Percentiles rank a stretch among this genome's conserved stretches.
These are phyloP conservation scores for Drosophila basisetae DNA, from an alignment of 2,888 invertebrate species.

Conservation along the genomic window DNA sequence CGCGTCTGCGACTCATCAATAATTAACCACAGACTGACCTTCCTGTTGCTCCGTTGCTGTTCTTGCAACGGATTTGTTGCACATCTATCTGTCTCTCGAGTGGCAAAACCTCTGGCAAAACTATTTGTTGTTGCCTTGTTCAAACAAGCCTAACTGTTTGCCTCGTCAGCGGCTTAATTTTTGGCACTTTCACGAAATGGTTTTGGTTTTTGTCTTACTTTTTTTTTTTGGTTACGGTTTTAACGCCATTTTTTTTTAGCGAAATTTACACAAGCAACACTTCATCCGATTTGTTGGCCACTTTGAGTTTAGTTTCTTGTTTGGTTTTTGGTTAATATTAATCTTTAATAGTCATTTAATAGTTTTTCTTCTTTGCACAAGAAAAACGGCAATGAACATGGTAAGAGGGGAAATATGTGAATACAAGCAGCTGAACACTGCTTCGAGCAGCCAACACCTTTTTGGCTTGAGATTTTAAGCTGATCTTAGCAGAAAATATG, in stretches of 20 bases:
- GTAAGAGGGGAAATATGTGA: constrained; percentile 16
- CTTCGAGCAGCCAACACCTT: constrained; percentile 22
- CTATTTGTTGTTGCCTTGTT: constrained; percentile 22
- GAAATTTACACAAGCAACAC: background rate
- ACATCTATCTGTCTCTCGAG: constrained; percentile 1
- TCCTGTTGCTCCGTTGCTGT: constrained; percentile 22
- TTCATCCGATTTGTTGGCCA: background rate
- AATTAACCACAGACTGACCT: constrained; percentile 76
- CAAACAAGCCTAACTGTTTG: constrained; percentile 52
- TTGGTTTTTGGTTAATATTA: background rate
- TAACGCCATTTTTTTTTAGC: constrained; percentile 10
- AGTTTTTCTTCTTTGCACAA: background rate
- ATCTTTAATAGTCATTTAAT: background rate
- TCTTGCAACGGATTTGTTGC: constrained; percentile 43
- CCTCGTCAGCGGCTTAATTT: constrained; percentile 44
- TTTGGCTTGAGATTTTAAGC: constrained; percentile 19
- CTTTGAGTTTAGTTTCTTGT: background rate
- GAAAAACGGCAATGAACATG: background rate
- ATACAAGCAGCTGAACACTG: constrained; percentile 32
- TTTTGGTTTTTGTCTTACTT: background rate
- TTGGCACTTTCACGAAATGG: constrained; percentile 25
- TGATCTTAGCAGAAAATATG: constrained; percentile 51
- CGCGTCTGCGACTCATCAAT: constrained; percentile 49
- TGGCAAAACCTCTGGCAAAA: constrained; percentile 1
- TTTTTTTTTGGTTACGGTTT: constrained; percentile 14